Conservation (phyloP, 1,140 invertebrate species). For the Ridgeia piscesae region DNA sequence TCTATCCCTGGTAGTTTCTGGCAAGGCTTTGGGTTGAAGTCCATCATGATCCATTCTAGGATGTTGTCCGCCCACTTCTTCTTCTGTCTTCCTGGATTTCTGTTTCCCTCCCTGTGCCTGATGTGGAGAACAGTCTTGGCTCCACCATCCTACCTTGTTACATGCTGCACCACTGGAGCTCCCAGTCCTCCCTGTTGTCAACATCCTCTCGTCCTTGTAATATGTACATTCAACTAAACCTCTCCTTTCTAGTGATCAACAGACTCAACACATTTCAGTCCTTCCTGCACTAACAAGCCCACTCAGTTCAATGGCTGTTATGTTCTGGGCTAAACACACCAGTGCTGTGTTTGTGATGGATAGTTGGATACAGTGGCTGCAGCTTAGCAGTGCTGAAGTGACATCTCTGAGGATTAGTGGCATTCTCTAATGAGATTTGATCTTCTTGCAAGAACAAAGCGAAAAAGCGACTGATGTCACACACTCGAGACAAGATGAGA, state of each 20-base stretch:
- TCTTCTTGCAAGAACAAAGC: neutral
- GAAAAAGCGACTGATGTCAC: neutral
- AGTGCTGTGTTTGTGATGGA: neutral
- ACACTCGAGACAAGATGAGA: neutral
- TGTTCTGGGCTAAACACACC: neutral
- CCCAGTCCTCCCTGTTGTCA: too few species aligned
- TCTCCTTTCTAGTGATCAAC: neutral
- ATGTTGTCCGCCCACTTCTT: too few species aligned
- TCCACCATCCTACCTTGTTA: too few species aligned
- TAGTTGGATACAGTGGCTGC: neutral
- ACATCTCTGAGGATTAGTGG: neutral
- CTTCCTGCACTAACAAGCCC: neutral
- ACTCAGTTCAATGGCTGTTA: neutral
- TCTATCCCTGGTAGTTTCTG: too few species aligned
- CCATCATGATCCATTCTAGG: too few species aligned
- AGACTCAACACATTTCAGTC: neutral
- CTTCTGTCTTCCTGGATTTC: too few species aligned
- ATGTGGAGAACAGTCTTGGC: too few species aligned
- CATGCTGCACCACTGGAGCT: too few species aligned
- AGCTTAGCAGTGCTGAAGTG: neutral
- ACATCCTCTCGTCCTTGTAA: too few species aligned
- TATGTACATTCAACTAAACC: neutral
- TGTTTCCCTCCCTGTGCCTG: too few species aligned
- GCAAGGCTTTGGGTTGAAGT: too few species aligned
- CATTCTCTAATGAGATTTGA: neutral